Conservation (phyloP, 2,797 vertebrate species). For the Amphiprion clarkii region DNA sequence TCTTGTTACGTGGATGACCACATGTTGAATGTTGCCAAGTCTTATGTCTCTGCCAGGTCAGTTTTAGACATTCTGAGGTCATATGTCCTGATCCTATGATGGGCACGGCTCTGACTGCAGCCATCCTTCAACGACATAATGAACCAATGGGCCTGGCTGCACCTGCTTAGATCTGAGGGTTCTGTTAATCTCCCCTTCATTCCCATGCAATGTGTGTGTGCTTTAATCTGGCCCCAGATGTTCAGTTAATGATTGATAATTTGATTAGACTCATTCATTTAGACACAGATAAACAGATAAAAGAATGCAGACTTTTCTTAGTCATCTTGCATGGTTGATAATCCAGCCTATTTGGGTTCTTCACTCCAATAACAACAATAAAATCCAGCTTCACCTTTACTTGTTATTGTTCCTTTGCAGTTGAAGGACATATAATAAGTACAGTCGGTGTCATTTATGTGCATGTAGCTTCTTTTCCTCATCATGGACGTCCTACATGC, state of each 20-base stretch:
- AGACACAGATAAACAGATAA: not conserved
- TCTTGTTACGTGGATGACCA: constrained; percentile 44
- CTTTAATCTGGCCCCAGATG: not conserved
- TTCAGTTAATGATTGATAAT: constrained; percentile 9
- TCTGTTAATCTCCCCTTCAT: constrained; percentile 3
- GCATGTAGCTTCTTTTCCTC: constrained; percentile 2
- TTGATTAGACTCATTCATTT: constrained; percentile 7
- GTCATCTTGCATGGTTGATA: not conserved
- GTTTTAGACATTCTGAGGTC: constrained; percentile 51
- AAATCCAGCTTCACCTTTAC: not conserved
- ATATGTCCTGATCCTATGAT: constrained; percentile 13
- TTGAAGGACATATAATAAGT: not conserved
- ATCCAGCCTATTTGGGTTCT: not conserved
- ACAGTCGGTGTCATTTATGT: constrained; percentile 4
- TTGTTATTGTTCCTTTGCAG: not conserved
- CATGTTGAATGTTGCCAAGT: constrained; percentile 32
- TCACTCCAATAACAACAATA: not conserved
- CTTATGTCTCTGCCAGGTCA: constrained; percentile 37
- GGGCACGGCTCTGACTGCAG: constrained; percentile 11
- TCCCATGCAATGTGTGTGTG: not conserved
- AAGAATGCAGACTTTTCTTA: not conserved
- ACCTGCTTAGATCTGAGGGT: not conserved
- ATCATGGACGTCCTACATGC: constrained; percentile 17
- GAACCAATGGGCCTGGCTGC: not conserved
- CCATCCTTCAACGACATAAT: constrained; percentile 24